phyloP scores from a whole-genome alignment of 2,797 vertebrate species.

The Darevskia nairensis region DNA sequence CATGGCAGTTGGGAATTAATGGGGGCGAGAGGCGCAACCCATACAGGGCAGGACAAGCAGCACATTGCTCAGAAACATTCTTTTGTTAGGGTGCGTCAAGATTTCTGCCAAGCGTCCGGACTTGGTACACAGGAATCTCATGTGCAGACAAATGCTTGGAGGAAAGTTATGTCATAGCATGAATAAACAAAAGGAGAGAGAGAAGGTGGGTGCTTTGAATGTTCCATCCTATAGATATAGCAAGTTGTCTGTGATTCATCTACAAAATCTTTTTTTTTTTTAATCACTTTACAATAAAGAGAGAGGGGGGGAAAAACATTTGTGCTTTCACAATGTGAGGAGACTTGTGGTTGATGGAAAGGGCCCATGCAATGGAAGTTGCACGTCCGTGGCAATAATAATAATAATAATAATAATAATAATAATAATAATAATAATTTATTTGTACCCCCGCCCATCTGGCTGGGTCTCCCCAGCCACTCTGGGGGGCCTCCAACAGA shows the following conservation, averaged over 20 bases:
- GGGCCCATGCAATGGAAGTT: background rate
- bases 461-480: too few species aligned
- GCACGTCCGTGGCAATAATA: background rate
- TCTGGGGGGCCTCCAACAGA: too few species aligned
- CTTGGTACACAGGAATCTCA: background rate
- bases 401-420: too few species aligned
- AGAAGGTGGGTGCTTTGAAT: background rate
- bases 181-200: background rate
- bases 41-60: too few species aligned
- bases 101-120: background rate
- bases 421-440: too few species aligned
- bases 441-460: too few species aligned
- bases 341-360: background rate
- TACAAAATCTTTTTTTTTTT: background rate
- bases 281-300: constrained; percentile 10
- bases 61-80: background rate
- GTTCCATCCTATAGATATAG: background rate
- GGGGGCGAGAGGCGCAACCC: background rate
- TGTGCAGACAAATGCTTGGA: background rate
- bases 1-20: background rate
- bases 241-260: background rate
- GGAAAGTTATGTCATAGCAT: background rate
- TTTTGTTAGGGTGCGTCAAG: background rate
- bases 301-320: background rate
- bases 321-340: background rate